phyloP scores from a whole-genome alignment of 30 jellyfish, hydroid and myxozoan species.

The Pelagia noctiluca region DNA sequence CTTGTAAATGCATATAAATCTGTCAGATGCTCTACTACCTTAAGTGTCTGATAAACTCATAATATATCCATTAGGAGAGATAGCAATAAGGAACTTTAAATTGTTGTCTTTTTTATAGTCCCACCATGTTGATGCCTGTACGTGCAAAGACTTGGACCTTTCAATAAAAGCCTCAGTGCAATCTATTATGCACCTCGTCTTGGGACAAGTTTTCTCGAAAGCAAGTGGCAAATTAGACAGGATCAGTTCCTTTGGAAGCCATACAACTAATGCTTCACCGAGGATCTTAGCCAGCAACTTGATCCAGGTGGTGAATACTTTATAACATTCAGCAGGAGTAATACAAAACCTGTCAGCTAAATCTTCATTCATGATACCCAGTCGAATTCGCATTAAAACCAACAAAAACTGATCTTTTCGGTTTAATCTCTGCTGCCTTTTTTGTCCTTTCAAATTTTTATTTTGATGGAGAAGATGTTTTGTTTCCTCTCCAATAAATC shows the following conservation, averaged over 20 bases:
- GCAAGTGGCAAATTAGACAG: conserved; percentile 13
- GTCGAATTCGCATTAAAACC: conserved; percentile 43
- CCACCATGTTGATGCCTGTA: conserved; percentile 48
- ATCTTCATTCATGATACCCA: conserved; percentile 47
- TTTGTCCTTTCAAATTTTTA: too few relatives aligned
- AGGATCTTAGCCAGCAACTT: conserved; percentile 8
- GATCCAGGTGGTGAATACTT: conserved; percentile 37
- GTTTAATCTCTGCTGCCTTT: too few relatives aligned
- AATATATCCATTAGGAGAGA: conserved; percentile 36
- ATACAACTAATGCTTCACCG: conserved; percentile 7
- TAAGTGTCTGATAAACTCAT: conserved; percentile 17
- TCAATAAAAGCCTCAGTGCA: conserved; percentile 43
- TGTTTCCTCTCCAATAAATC: conserved; percentile 15
- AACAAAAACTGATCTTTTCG: conserved; percentile 24
- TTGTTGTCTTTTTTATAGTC: conserved; percentile 42
- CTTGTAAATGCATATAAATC: conserved; percentile 25
- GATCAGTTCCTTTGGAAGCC: conserved; percentile 37
- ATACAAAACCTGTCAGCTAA: conserved; percentile 45
- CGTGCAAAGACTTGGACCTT: conserved; percentile 28
- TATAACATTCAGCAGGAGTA: conserved; percentile 17
- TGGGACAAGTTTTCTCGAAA: neutral
- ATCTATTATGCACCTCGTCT: conserved; percentile 28
- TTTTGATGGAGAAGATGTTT: neutral
- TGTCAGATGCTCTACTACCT: conserved; percentile 47
- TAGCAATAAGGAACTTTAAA: conserved; percentile 14